Conservation (phyloP, 2,888 invertebrate species). For the Xanthostigma xanthostigma region DNA sequence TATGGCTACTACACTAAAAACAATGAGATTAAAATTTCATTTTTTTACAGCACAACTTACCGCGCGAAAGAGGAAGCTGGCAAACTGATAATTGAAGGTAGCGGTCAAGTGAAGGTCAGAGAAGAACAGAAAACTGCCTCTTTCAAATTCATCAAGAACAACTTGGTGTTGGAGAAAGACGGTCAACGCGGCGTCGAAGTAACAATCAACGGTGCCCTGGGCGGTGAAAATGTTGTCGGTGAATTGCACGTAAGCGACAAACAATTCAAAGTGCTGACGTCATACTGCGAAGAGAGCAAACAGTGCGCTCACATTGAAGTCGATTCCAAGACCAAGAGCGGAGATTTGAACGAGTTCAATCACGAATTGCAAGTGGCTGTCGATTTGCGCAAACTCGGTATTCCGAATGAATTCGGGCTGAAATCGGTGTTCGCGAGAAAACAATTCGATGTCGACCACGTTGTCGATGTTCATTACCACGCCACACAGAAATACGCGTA, state of each 20-base stretch:
- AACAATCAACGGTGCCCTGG: constrained; percentile 50
- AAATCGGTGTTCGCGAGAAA: constrained; percentile 46
- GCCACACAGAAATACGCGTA: constrained; percentile 54
- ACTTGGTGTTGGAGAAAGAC: constrained; percentile 38
- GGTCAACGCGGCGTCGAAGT: constrained; percentile 52
- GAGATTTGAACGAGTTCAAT: constrained; percentile 37
- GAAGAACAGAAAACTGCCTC: constrained; percentile 52
- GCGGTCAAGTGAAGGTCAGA: constrained; percentile 53
- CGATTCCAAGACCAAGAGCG: constrained; percentile 33
- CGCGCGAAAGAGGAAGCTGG: constrained; percentile 53
- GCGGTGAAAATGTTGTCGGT: constrained; percentile 51
- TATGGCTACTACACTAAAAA: no score
- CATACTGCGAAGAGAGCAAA: constrained; percentile 65
- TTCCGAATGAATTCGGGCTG: constrained; percentile 58
- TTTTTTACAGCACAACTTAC: constrained; percentile 42
- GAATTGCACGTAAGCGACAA: constrained; percentile 57
- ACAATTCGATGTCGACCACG: constrained; percentile 44
- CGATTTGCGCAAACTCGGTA: constrained; percentile 58
- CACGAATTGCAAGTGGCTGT: constrained; percentile 49
- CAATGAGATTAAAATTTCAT: not conserved
- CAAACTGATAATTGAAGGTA: constrained; percentile 59
- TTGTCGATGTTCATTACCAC: constrained; percentile 55
- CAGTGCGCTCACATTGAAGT: constrained; percentile 61
- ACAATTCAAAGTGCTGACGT: constrained; percentile 52
- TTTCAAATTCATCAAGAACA: constrained; percentile 56